A percentile compares a stretch with the other conserved stretches of the same genome.
These are phyloP conservation scores for Megaustenia siamemsis DNA, from an alignment of 2,888 invertebrate genomes.

Conservation along the genomic window DNA sequence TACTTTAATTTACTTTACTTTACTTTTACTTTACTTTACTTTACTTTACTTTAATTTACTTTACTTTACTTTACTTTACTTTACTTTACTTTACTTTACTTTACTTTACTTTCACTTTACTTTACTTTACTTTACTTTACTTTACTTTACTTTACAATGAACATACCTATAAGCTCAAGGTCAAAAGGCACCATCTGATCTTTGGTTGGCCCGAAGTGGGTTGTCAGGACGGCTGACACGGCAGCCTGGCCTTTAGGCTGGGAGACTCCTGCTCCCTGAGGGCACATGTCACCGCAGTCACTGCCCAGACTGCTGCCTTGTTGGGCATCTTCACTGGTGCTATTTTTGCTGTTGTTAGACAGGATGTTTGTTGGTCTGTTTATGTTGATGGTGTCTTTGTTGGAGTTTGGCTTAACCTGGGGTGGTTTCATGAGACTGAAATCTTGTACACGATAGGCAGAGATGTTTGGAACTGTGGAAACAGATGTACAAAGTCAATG, in stretches of 20 bases:
- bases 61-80: too few species aligned
- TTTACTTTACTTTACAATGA: too few species aligned
- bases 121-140: too few species aligned
- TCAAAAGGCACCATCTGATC: conserved; percentile 64
- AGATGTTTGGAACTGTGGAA: conserved; percentile 24
- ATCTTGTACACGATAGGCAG: conserved; percentile 28
- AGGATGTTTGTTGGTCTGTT: background rate
- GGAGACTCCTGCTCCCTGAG: background rate
- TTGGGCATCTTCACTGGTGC: background rate
- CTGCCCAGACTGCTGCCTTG: background rate
- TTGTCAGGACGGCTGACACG: conserved; percentile 60
- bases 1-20: too few species aligned
- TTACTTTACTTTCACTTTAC: too few species aligned
- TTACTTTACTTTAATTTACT: too few species aligned
- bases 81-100: too few species aligned
- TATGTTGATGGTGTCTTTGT: conserved; percentile 6
- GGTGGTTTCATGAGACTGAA: conserved; percentile 24
- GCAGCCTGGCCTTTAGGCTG: conserved; percentile 58
- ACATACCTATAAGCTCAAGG: conserved; percentile 57
- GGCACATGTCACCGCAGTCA: background rate
- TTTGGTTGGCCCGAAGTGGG: conserved; percentile 64
- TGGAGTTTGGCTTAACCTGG: background rate
- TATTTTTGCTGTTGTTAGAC: conserved; percentile 1
- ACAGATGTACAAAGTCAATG: background rate
- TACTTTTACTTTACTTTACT: too few species aligned